These are phyloP conservation scores for Arion vulgaris DNA, from an alignment of 1,140 invertebrate genomes.

Conservation along the genomic window DNA sequence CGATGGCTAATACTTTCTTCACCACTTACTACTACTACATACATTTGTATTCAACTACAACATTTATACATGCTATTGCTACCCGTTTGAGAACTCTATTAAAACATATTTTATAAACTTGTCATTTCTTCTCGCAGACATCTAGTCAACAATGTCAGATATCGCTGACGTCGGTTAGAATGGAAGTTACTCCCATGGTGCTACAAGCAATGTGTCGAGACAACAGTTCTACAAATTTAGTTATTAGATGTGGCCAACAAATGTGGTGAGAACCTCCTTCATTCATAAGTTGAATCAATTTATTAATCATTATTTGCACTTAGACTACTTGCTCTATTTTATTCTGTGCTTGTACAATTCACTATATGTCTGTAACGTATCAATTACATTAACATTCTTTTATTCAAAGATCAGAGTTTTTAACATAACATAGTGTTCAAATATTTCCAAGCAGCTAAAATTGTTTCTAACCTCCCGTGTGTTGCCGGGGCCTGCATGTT, in stretches of 20 bases:
- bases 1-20: too few relatives aligned
- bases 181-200: not conserved
- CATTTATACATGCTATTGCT: not conserved
- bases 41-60: not conserved
- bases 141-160: not conserved
- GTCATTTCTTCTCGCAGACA: not conserved
- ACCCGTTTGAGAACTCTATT: not conserved
- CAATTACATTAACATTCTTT: too few relatives aligned
- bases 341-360: not conserved
- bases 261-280: not conserved
- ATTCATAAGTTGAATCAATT: not conserved
- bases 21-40: too few relatives aligned
- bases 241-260: not conserved
- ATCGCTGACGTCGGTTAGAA: slow-evolving; percentile 5
- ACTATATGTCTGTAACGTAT: not conserved
- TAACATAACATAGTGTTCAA: too few relatives aligned
- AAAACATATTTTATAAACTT: not conserved
- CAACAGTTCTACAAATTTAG: not conserved
- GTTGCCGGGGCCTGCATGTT: too few relatives aligned
- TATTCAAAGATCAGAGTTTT: not conserved
- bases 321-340: not conserved
- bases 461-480: not conserved
- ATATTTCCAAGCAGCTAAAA: not conserved
- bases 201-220: not conserved
- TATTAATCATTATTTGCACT: not conserved